Base-by-base conservation (phyloP, 1,140 invertebrate genomes). In the Littorina saxatilis region DNA sequence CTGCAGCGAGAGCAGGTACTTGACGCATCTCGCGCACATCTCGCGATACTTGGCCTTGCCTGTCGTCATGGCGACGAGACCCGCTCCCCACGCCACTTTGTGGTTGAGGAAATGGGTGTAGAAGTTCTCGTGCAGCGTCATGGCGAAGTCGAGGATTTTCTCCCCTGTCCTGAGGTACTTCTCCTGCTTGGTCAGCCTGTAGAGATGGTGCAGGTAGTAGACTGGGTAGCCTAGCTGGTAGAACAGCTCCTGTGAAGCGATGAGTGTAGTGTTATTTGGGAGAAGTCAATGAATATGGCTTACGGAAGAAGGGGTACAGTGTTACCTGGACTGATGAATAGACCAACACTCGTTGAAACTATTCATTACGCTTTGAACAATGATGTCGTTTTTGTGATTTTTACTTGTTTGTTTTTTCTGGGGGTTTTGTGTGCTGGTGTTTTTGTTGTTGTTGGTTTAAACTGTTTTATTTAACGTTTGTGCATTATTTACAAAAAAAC, bases 171-270 rank as follows among this genome's bases (percentile, higher is more conserved):
- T 68, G 5, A 87, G 80, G 79, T 83, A 85, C 61, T 80, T 63
- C 61, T 55, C 17, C 40, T 83, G 76, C 29, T 80, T 52, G 76
- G 68, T 84, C 1, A 80, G 81, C 68, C 74, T 74, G 72, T 79
- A 85, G 4, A 87, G 81, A 37, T 87, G 85, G 29, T 52, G 73
- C 70, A 87, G 82, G 39, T 85, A 87, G 37, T 85, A 84, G 39
- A 75, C 83, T 55, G 82, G 79, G 68, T 84, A 87, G 37, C 86
- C 86, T 40, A 87, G 61, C 37, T 84, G 82, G 73, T 85, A 87
- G 73, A 82, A 87, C 11, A 85, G 73, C 72, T 87, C 82, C 52
- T 83, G 82, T 2, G 83, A 72, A 27, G 50, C 20, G n/a, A n/a
- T n/a, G n/a, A n/a, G n/a, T n/a, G n/a, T n/a, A n/a, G n/a, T n/a